phyloP scores from a whole-genome alignment of 2,797 vertebrate species.

The Platyrinchus mystaceus region DNA sequence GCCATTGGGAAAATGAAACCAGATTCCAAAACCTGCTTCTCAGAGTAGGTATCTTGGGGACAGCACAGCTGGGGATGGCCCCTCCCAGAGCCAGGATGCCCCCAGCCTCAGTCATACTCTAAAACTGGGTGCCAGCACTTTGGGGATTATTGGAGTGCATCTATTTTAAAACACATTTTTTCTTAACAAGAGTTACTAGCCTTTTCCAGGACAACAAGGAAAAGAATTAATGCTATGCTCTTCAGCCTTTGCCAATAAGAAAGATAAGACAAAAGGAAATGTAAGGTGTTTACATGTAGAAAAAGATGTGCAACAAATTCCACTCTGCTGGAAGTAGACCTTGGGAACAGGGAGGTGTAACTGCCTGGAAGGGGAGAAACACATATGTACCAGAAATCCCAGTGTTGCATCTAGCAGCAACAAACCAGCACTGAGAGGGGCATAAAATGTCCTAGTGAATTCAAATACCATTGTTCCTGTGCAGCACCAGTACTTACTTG shows the following conservation, averaged over 20 bases:
- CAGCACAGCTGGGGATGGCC: neutral
- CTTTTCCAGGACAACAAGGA: neutral
- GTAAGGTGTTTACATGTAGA: neutral
- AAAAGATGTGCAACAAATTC: neutral
- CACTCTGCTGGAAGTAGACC: neutral
- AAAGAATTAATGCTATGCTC: neutral
- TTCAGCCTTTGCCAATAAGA: neutral
- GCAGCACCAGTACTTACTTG: neutral
- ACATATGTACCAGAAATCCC: neutral
- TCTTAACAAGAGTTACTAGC: neutral
- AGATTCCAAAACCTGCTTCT: neutral
- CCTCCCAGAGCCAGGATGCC: fast-evolving
- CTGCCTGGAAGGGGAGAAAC: neutral
- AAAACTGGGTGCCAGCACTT: neutral
- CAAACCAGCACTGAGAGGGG: neutral
- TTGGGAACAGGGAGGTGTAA: neutral
- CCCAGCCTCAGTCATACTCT: neutral
- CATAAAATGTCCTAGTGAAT: neutral
- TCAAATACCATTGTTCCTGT: neutral
- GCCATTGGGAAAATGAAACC: neutral
- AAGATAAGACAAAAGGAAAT: neutral
- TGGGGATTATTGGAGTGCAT: neutral
- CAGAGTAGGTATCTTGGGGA: neutral
- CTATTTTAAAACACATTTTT: neutral
- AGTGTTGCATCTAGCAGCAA: neutral